Base-by-base conservation (phyloP, 2,888 invertebrate genomes). In the Apotomis turbidana region DNA sequence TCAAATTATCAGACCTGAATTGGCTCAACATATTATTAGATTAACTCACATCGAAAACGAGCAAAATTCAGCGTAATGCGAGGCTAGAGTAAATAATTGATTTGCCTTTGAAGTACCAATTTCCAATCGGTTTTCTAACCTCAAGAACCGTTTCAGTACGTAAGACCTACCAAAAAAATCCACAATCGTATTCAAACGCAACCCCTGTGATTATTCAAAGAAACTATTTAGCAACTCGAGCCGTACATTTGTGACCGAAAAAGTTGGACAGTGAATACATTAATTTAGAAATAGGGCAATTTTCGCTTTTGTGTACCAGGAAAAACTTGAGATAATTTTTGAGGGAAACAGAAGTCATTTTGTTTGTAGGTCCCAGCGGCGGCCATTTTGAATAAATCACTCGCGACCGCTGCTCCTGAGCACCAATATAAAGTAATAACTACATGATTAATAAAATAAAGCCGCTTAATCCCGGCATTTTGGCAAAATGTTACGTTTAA, bases 401-500 rank as follows among this genome's bases (percentile, higher is more conserved):
- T 74, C 61, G 82, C 76, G 83, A 81, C 89, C 81, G 86, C 87
- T 88, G 89, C 78, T 79, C 74, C 81, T 82, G 85, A 89, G 86
- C 80, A 87, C 87, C 85, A 83, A 87, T 87, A 87, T 87, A 84
- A 84, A 83, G 85, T 85, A 85, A 87, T 87, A 87, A 85, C 85
- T 81, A 84, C 83, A 84, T 84, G 86, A 85, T 86, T 86, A 85
- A 83, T 85, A 81, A 84, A 86, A 85, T 85, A 82, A 82, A 78
- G 79, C 80, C 74, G 77, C 78, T 44, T 63, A 49, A 74, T 41
- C 38, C 62, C 51, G 10, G 12, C 68, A 60, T 74, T 68, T 64
- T 51, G 58, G 49, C 60, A 52, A 44, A 66, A 70, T 61, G 52
- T 67, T 51, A 54, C 49, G 49, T 66, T 66, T 62, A 70, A 73